Base-by-base conservation (phyloP, 2,113 vertebrate genomes). In the Fregata magnificens region DNA sequence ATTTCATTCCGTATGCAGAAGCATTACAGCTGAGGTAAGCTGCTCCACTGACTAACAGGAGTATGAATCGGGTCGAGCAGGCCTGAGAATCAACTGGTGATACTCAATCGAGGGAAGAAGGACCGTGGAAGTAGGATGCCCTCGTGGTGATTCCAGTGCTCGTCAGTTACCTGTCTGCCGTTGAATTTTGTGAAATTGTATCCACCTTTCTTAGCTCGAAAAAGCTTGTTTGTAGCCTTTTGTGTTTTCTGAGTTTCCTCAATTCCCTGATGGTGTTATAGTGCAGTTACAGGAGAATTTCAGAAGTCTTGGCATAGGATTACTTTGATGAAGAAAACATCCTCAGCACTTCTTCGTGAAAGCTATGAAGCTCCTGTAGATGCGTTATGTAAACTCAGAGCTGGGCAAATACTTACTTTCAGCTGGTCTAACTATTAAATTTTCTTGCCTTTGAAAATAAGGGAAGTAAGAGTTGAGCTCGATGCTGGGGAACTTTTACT, bases 121-220 rank as follows among this genome's bases (percentile, higher is more conserved):
- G 63, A 58, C 49, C 0, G 2, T 55, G 55, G 19, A 40, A 28
- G 15, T 25, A 11, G 16, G 26, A 6, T 21, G 40, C 26, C 22
- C 40, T 38, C 0, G 0, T 56, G 85, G 14, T 13, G 28, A 26
- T 72, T 13, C 13, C 26, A 19, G 2, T 0, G 0, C 36, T 67
- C 18, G 40, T 67, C 29, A 6, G 28, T n/a, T 79, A 49, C 0
- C 0, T 1, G 3, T 25, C 78, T 2, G 2, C 66, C 47, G 19
- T 31, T 80, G 71, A 18, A 10, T 59, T 89, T 85, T 53, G 40
- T 82, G 44, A 49, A 61, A 29, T 11, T 34, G 7, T 12, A 28
- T 16, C 44, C 1, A 5, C 11, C 24, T 82, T 62, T 52, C 26
- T 24, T 52, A 16, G 28, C 34, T 63, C 2, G 1, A 3, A 49